Conservation (phyloP, 2,888 invertebrate species). For the Dasysyrphus tricinctus region DNA sequence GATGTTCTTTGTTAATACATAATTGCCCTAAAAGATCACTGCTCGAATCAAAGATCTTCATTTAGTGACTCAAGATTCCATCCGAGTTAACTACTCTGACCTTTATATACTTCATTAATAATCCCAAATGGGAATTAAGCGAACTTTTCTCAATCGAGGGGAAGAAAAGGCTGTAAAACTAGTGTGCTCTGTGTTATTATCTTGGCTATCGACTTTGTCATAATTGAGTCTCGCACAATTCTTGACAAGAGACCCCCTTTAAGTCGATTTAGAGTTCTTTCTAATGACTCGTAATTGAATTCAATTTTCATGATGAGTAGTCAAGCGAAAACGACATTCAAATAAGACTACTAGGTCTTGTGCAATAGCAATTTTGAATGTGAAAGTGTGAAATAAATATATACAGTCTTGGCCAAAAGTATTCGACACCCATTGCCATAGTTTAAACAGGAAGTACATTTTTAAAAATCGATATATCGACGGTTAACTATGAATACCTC, state of each 20-base stretch:
- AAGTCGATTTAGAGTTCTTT: conserved; percentile 40
- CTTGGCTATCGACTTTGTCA: conserved; percentile 37
- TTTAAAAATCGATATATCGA: too few species aligned
- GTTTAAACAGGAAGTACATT: too few species aligned
- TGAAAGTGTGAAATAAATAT: conserved; percentile 26
- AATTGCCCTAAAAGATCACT: conserved; percentile 59
- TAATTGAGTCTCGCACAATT: conserved; percentile 33
- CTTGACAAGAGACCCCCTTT: conserved; percentile 1
- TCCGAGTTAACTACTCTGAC: conserved; percentile 62
- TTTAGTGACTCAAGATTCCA: conserved; percentile 66
- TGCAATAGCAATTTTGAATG: conserved; percentile 44
- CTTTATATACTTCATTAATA: conserved; percentile 55
- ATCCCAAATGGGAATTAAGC: conserved; percentile 67
- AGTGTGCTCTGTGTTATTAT: not conserved
- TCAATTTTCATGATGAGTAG: conserved; percentile 44
- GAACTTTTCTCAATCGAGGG: conserved; percentile 49
- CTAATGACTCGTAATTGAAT: conserved; percentile 51
- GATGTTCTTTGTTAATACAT: conserved; percentile 17
- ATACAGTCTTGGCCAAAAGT: too few species aligned
- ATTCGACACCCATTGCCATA: too few species aligned
- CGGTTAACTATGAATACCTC: too few species aligned
- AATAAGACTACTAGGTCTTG: conserved; percentile 26
- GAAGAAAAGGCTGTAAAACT: conserved; percentile 19
- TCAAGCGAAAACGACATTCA: conserved; percentile 47
- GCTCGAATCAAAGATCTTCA: conserved; percentile 63